Conservation (phyloP, 2,797 vertebrate genomes). For the Melanotaenia maccullochi region DNA sequence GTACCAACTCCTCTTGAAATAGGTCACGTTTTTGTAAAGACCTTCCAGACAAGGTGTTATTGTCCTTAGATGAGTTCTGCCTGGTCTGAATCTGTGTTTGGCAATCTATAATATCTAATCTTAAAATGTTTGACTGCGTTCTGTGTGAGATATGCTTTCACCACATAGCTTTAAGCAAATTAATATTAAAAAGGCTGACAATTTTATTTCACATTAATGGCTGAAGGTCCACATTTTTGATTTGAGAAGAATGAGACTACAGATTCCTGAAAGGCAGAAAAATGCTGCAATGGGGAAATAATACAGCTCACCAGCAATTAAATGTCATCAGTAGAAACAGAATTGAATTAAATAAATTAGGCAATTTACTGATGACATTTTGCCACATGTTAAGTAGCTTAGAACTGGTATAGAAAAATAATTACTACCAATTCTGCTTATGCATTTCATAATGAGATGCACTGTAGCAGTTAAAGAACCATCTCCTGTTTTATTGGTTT, state of each 20-base stretch:
- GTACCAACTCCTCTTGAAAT: not conserved
- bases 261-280: conserved; percentile 24
- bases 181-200: conserved; percentile 31
- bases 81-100: conserved; percentile 3
- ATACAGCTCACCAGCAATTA: conserved; percentile 4
- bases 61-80: conserved; percentile 1
- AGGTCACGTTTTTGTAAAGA: not conserved
- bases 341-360: conserved; percentile 13
- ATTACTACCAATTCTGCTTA: conserved; percentile 12
- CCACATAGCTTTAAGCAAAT: conserved; percentile 17
- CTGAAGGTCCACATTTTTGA: conserved; percentile 40
- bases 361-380: conserved; percentile 7
- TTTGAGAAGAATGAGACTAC: conserved; percentile 15
- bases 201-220: conserved; percentile 25
- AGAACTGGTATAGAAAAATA: not conserved
- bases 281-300: not conserved
- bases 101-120: conserved; percentile 2
- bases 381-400: conserved; percentile 10
- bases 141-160: conserved; percentile 17
- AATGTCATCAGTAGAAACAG: conserved; percentile 10
- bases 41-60: conserved; percentile 11
- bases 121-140: not conserved
- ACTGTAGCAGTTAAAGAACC: not conserved
- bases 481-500: not conserved
- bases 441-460: conserved; percentile 20